Conservation (phyloP, 1,140 invertebrate species). For the Galleria mellonella region DNA sequence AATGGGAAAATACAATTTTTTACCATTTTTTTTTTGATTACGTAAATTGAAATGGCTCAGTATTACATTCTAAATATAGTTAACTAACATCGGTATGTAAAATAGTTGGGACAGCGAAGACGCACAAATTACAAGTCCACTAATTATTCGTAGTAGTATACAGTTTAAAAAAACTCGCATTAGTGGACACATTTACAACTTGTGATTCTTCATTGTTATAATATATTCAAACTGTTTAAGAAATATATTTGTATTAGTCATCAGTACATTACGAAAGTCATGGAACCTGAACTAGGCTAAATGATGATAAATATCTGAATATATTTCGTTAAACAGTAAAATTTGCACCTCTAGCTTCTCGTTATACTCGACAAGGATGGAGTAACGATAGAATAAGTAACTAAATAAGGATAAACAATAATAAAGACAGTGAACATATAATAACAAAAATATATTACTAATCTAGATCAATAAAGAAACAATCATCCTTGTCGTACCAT, state of each 20-base stretch:
- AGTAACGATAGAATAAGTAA: slow-evolving; percentile 33
- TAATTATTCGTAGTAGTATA: slow-evolving; percentile 15
- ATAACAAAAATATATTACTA: slow-evolving; percentile 68
- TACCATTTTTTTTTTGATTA: slow-evolving; percentile 44
- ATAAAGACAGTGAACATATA: slow-evolving; percentile 53
- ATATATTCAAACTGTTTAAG: slow-evolving; percentile 32
- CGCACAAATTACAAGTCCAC: slow-evolving; percentile 25
- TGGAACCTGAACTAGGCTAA: slow-evolving; percentile 12
- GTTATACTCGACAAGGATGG: slow-evolving; percentile 28
- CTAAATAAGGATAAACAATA: slow-evolving; percentile 51
- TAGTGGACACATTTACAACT: slow-evolving; percentile 4
- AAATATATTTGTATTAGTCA: slow-evolving; percentile 21
- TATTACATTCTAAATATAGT: slow-evolving; percentile 56
- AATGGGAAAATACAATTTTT: slow-evolving; percentile 38
- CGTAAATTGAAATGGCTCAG: slow-evolving; percentile 56
- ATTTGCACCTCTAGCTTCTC: slow-evolving; percentile 17
- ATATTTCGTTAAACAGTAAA: slow-evolving; percentile 39
- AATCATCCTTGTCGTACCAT: slow-evolving; percentile 28
- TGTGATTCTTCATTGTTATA: slow-evolving; percentile 35
- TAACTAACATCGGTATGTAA: slow-evolving; percentile 69
- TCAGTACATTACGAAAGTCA: slow-evolving; percentile 11
- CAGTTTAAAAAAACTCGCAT: too few relatives aligned
- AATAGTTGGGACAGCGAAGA: slow-evolving; percentile 51
- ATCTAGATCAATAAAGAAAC: slow-evolving; percentile 38
- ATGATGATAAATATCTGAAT: slow-evolving; percentile 3